Percentiles rank a stretch among this genome's conserved stretches.
phyloP scores from a whole-genome alignment of 2,113 vertebrate species.

The Gila orcuttii region DNA sequence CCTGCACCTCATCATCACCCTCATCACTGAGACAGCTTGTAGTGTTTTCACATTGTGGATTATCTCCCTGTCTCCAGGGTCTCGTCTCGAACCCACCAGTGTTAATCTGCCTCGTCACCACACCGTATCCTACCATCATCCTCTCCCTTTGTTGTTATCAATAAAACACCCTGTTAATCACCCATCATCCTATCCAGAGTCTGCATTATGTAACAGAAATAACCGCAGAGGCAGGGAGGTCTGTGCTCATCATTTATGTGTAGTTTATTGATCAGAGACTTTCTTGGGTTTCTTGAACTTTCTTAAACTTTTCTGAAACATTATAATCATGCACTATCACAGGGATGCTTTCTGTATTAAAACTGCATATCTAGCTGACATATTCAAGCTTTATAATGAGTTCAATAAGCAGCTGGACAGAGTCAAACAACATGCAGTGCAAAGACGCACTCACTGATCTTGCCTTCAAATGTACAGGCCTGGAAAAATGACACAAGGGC shows the following conservation, averaged over 20 bases:
- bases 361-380: neutral
- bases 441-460: neutral
- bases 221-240: neutral
- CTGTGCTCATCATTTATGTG: neutral
- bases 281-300: neutral
- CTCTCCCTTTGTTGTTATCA: too few relatives aligned
- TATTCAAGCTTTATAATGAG: conserved; percentile 1
- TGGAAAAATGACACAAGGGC: conserved; percentile 6
- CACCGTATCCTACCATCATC: too few relatives aligned
- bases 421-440: neutral
- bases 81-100: too few relatives aligned
- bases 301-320: neutral
- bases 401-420: neutral
- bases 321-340: neutral
- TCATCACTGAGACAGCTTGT: too few relatives aligned
- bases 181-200: too few relatives aligned
- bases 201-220: too few relatives aligned
- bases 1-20: too few relatives aligned
- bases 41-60: too few relatives aligned
- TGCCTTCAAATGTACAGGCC: neutral
- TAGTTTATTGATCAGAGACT: neutral
- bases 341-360: neutral
- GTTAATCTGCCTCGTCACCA: too few relatives aligned
- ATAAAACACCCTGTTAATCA: too few relatives aligned
- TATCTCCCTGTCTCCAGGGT: too few relatives aligned